These are phyloP conservation scores for Drosophila sproati DNA, from an alignment of 1,140 invertebrate genomes.

Conservation along the genomic window DNA sequence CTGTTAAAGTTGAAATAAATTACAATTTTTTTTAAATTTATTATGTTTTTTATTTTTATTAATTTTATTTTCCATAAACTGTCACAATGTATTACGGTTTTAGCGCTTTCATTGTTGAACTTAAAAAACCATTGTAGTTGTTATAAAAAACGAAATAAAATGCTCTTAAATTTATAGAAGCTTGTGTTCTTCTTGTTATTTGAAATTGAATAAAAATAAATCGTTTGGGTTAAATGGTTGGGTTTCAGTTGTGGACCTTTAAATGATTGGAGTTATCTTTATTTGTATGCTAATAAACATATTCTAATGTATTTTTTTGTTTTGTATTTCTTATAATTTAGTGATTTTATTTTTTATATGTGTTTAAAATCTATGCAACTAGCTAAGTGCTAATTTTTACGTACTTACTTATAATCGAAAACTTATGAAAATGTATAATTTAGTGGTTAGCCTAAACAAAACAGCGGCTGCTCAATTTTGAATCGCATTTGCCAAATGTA, in stretches of 20 bases:
- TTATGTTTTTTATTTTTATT: constrained; percentile 15
- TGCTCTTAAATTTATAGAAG: constrained; percentile 21
- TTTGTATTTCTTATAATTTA: constrained; percentile 9
- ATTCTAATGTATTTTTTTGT: constrained; percentile 13
- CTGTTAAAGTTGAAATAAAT: constrained; percentile 21
- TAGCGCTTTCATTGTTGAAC: constrained; percentile 50
- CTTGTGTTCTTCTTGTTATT: constrained; percentile 22
- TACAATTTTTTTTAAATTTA: constrained; percentile 5
- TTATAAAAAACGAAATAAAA: constrained; percentile 56
- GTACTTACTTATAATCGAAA: background rate
- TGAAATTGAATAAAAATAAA: constrained; percentile 22
- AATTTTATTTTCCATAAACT: constrained; percentile 51
- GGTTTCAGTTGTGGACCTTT: constrained; percentile 24
- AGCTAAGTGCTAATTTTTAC: constrained; percentile 68
- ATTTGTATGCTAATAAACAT: constrained; percentile 17
- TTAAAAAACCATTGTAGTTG: constrained; percentile 60
- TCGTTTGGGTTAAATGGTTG: constrained; percentile 51
- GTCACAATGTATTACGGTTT: constrained; percentile 76
- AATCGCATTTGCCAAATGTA: constrained; percentile 72
- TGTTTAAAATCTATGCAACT: constrained; percentile 71
- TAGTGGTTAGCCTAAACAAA: constrained; percentile 46
- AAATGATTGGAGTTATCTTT: constrained; percentile 26
- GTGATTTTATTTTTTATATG: constrained; percentile 43
- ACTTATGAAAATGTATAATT: constrained; percentile 23
- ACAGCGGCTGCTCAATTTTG: constrained; percentile 72